Evolutionary conservation across 1,140 invertebrate genomes (phyloP).

Genomic region (Calliphora vicina): DNA sequence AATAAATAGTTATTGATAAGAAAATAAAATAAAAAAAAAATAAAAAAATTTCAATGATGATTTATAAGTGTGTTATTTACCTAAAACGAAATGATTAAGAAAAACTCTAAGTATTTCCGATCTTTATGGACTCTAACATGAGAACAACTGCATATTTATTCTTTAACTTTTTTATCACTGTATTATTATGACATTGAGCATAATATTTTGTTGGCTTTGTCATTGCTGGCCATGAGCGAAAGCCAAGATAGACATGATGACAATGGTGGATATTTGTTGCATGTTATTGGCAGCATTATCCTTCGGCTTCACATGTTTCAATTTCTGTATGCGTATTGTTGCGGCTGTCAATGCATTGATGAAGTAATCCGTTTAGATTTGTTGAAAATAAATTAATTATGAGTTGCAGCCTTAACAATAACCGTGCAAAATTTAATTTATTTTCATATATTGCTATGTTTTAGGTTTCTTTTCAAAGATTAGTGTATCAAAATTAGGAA

Average conservation of each 20-base stretch:
- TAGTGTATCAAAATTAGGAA: not conserved
- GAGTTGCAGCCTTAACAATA: not conserved
- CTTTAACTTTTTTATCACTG: not conserved
- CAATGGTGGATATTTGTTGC: not conserved
- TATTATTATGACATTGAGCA: not conserved
- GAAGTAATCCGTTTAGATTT: not conserved
- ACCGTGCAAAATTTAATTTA: not conserved
- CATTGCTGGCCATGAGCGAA: too few relatives aligned
- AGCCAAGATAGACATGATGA: not conserved
- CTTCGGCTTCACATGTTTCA: not conserved
- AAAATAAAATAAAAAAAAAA: too few relatives aligned
- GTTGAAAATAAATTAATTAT: not conserved
- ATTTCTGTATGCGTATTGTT: not conserved
- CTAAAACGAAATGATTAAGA: too few relatives aligned
- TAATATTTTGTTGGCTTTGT: too few relatives aligned
- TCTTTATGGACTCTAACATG: too few relatives aligned
- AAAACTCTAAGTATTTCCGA: too few relatives aligned
- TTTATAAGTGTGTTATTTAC: too few relatives aligned
- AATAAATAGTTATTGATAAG: too few relatives aligned
- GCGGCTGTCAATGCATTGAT: not conserved
- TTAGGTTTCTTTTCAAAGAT: not conserved
- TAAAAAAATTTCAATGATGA: too few relatives aligned
- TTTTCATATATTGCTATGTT: not conserved
- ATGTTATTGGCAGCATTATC: not conserved
- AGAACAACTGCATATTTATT: not conserved